Base-by-base conservation (phyloP, 2,888 invertebrate genomes). In the Aphelenchoides bicaudatus region DNA sequence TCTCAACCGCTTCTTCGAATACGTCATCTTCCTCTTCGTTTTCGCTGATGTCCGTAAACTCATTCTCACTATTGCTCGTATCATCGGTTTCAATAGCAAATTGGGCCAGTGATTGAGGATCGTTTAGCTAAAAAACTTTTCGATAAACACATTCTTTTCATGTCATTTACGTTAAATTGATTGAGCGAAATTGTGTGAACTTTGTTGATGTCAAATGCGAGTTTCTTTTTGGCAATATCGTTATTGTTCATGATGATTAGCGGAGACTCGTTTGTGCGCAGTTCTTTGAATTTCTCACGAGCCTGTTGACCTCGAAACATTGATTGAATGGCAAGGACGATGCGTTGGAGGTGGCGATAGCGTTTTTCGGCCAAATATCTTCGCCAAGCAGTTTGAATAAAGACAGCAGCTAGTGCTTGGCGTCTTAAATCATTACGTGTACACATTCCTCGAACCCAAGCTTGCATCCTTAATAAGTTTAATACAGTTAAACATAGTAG, bases 301-400 rank as follows among this genome's bases (percentile, higher is more conserved):
- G 64, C 56, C 23, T 60, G 53, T 6, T 59, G 51, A 3, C 71
- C 73, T 34, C 71, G 57, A 43, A 57, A 66, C 5, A 65, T 62
- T 1, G 89, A 87, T 80, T 91, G 90, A 77, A 91, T 85, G 0
- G 62, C 67, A 10, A 73, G 48, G 0, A 74, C 51, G 5, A 69
- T 43, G 55, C 66, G 21, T 46, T 84, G 84, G 6, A 90, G 80
- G 59, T 85, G 85, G 59, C 84, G 81, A 79, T 85, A 87, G 86
- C 87, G 87, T 50, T 83, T 83, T 2, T 87, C 84, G 28, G 84
- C 85, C 57, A 84, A 84, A 70, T 86, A 86, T 25, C 87, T 86
- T 56, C 88, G 84, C 87, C 88, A 91, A 75, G 85, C 85, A 48
- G 87, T 85, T 79, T 93, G 92, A 54, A 93, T 86, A 52, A 85